Evolutionary conservation across 2,113 vertebrate genomes (phyloP).

Genomic region (Cochlearius cochlearius): DNA sequence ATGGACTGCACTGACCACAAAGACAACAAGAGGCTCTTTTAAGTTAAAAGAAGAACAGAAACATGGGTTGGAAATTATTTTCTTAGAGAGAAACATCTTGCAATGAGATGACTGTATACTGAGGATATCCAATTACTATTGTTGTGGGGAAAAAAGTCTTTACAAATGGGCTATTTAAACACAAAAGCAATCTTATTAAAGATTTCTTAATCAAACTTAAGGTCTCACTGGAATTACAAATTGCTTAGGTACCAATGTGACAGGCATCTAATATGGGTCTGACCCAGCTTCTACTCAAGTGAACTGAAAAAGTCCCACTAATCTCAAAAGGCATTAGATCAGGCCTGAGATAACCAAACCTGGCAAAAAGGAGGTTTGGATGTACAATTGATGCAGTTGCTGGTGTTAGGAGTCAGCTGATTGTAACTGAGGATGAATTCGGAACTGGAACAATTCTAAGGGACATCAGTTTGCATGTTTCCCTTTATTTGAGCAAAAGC

Average conservation of each 20-base stretch:
- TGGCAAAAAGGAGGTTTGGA: background rate
- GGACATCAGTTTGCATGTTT: background rate
- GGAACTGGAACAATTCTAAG: background rate
- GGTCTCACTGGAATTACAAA: background rate
- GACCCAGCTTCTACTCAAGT: background rate
- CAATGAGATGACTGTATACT: background rate
- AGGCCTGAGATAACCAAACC: background rate
- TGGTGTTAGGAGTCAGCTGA: background rate
- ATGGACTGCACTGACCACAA: conserved; percentile 27
- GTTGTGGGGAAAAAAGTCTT: background rate
- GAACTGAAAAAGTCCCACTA: background rate
- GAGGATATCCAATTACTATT: background rate
- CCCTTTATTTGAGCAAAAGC: background rate
- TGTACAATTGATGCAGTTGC: background rate
- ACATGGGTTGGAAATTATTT: conserved; percentile 19
- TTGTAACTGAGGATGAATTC: background rate
- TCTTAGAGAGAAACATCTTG: background rate
- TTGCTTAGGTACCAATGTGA: background rate
- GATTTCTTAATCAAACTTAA: conserved; percentile 10
- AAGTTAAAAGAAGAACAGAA: conserved; percentile 48
- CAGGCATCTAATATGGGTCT: background rate
- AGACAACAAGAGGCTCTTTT: background rate
- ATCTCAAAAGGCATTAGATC: background rate
- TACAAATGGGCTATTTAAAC: background rate
- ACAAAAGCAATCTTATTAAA: background rate